Base-by-base conservation (phyloP, 2,113 vertebrate species). In the Daubentonia madagascariensis region DNA sequence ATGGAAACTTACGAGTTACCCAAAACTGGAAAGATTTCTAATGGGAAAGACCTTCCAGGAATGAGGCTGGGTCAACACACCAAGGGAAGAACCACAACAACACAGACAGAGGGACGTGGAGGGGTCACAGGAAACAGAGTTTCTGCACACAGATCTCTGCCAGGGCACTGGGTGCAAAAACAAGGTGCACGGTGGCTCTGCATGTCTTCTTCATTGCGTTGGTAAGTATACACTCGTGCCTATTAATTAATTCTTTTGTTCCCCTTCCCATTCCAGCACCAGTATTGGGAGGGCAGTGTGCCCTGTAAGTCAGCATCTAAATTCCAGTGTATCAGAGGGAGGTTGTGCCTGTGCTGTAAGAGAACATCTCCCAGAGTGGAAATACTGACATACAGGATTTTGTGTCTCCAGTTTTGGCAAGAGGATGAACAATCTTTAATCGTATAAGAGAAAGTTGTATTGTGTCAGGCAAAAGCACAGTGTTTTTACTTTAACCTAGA, bases 351-450 rank as follows among this genome's bases (percentile, higher is more conserved):
- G 1, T 8, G 0, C 18, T 11, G 48, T 10, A 48, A 10, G 11
- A 85, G 40, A 45, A 23, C 35, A 22, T 0, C 8, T 52, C 22
- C n/a, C 13, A 9, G 11, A 72, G 2, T 23, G 45, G 65, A 16
- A 1, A 12, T 1, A 23, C 0, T 4, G n/a, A 1, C 14, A 2
- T 3, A 1, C 25, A 25, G 25, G 20, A 0, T 10, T 48, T 1
- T 10, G 22, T 23, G 43, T 48, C 72, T 50, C 9, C 45, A 30
- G 9, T 12, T 30, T n/a, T 22, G 48, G 35, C 50, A 35, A 54
- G 35, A 37, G 50, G 50, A 54, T 2, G 54, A 59, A 25, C n/a
- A 28, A 11, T 37, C 4, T 18, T 59, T n/a, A 61, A 0, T 14
- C 6, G 48, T 14, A 43, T 12, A 14, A 23, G 32, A 48, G 28